These are phyloP conservation scores for Pseudobourletiella spinata DNA, from an alignment of 1,140 invertebrate genomes.

Conservation along the genomic window DNA sequence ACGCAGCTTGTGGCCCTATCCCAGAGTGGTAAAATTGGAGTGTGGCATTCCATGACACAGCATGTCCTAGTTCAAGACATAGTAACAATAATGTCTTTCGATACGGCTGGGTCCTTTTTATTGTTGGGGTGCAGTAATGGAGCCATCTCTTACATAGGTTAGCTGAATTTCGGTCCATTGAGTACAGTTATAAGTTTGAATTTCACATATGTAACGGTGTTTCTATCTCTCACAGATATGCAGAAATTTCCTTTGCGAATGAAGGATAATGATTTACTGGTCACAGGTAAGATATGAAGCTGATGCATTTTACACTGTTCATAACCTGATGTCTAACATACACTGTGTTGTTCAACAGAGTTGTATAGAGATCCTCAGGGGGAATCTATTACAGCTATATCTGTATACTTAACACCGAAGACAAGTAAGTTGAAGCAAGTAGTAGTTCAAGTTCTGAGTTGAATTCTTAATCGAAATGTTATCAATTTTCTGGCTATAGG, in stretches of 20 bases:
- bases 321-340: too few species aligned
- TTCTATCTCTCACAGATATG: too few species aligned
- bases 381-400: slow-evolving; percentile 96
- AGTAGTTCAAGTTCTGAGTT: neutral
- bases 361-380: slow-evolving; percentile 87
- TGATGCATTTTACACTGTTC: too few species aligned
- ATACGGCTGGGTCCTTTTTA: slow-evolving; percentile 91
- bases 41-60: slow-evolving; percentile 95
- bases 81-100: slow-evolving; percentile 86
- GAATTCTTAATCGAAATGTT: too few species aligned
- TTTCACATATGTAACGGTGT: too few species aligned
- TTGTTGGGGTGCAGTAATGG: slow-evolving; percentile 91
- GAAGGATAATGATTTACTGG: slow-evolving; percentile 97
- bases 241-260: slow-evolving; percentile 97
- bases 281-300: slow-evolving; percentile 46
- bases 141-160: slow-evolving; percentile 94
- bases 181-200: slow-evolving; percentile 24
- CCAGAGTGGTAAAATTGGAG: slow-evolving; percentile 89
- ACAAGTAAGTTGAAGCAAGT: slow-evolving; percentile 67
- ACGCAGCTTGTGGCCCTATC: slow-evolving; percentile 91
- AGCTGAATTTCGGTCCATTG: slow-evolving; percentile 18
- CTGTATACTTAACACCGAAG: slow-evolving; percentile 95
- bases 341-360: too few species aligned
- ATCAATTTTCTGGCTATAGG: too few species aligned
- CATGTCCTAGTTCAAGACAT: slow-evolving; percentile 97